Evolutionary conservation across 2,888 invertebrate genomes (phyloP), one percentile per base, ranked within the genome.

Genomic region (Hirtodrosophila histrioides): DNA sequence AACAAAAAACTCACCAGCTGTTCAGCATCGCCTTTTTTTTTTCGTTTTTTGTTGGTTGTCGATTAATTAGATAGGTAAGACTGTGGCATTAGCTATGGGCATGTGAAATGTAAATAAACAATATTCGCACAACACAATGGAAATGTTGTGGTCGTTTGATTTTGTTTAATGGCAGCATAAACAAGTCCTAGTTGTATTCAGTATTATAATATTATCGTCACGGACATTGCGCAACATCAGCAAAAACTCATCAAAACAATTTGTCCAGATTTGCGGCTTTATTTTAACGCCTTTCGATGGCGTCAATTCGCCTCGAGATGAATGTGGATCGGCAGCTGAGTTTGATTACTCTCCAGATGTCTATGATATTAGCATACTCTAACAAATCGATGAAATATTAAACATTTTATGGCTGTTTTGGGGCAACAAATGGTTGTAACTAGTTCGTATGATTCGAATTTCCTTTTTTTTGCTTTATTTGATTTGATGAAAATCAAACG

Each of bases 61-160:
- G 17, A 17, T 17, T 51, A 41, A 50, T 66, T 53, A 58, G 53
- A 11, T 53, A 43, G 48, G 63, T 54, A 58, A 44, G 55, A 35
- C 50, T 39, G 49, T 39, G 35, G 51, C n/a, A n/a, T n/a, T n/a
- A n/a, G n/a, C n/a, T n/a, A n/a, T n/a, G n/a, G n/a, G n/a, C 40
- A 71, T 61, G 60, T 67, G 12, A 36, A 56, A 44, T 61, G 43
- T 72, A 67, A 71, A 71, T 61, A 70, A 71, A 71, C 72, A 70
- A n/a, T n/a, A n/a, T n/a, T n/a, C n/a, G n/a, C n/a, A n/a, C n/a
- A n/a, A n/a, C n/a, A n/a, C n/a, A n/a, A 40, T 23, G 17, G 17
- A 17, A 17, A 33, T 46, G 31, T 17, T 17, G 12, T 7, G 2
- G 17, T 33, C 11, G 6, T 5, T 27, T 50, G 29, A 10, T 40